phyloP scores from a whole-genome alignment of 2,797 vertebrate genomes.

The Triplophysa bombifrons region DNA sequence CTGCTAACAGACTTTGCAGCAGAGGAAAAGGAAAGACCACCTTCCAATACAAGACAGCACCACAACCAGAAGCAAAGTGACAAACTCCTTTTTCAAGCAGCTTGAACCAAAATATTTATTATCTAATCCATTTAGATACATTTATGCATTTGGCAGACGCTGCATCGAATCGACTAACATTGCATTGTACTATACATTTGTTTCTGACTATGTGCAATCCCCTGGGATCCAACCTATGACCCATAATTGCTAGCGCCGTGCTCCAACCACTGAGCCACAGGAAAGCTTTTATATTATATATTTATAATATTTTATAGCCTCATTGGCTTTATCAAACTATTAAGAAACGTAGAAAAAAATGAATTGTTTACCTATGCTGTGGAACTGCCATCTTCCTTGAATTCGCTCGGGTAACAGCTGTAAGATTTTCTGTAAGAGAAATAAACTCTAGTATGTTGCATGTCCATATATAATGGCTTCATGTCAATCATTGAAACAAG shows the following conservation, averaged over 20 bases:
- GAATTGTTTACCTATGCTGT: slow-evolving; percentile 90
- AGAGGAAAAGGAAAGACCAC: slow-evolving; percentile 74
- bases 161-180: too few relatives aligned
- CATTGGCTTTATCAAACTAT: neutral
- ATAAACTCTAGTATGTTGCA: neutral
- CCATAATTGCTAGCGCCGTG: too few relatives aligned
- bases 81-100: too few relatives aligned
- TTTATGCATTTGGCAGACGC: too few relatives aligned
- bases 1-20: slow-evolving; percentile 70
- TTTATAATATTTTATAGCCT: neutral
- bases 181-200: too few relatives aligned
- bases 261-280: too few relatives aligned
- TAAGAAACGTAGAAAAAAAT: neutral
- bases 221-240: too few relatives aligned
- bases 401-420: slow-evolving; percentile 97
- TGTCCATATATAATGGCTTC: neutral
- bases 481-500: neutral
- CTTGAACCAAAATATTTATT: too few relatives aligned
- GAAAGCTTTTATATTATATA: neutral
- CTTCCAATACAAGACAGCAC: neutral
- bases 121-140: too few relatives aligned
- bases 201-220: too few relatives aligned
- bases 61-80: neutral
- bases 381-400: slow-evolving; percentile 97
- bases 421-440: slow-evolving; percentile 89